These are phyloP conservation scores for Tretioscincus oriximinensis DNA, from an alignment of 2,113 vertebrate genomes.

Conservation along the genomic window DNA sequence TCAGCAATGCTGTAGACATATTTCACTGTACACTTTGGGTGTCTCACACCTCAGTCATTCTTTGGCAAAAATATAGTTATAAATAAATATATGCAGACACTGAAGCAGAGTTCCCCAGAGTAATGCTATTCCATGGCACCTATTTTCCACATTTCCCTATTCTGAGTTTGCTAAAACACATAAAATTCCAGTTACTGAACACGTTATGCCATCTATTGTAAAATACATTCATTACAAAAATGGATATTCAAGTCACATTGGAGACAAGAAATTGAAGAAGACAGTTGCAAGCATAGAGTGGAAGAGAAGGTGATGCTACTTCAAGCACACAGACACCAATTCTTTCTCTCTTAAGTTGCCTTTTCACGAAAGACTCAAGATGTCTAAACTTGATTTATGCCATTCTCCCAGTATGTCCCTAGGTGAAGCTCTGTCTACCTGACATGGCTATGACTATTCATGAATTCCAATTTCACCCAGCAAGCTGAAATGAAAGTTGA, in stretches of 20 bases:
- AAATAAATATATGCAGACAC: not conserved
- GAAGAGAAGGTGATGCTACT: not conserved
- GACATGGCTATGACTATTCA: constrained; percentile 13
- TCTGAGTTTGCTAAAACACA: not conserved
- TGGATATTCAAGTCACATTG: not conserved
- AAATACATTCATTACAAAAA: not conserved
- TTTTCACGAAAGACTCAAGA: not conserved
- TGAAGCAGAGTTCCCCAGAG: not conserved
- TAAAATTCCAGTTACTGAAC: not conserved
- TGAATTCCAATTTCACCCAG: not conserved
- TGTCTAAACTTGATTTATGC: constrained; percentile 16
- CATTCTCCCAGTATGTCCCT: constrained; percentile 21
- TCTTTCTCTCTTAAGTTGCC: not conserved
- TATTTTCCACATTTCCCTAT: constrained; percentile 1
- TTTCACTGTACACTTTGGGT: not conserved
- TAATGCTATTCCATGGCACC: not conserved
- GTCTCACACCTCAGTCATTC: not conserved
- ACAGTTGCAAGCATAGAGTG: not conserved
- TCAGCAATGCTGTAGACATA: not conserved
- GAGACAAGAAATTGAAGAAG: constrained; percentile 6
- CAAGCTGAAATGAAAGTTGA: constrained; percentile 25
- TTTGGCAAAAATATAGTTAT: not conserved
- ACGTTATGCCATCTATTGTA: not conserved
- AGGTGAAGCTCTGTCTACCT: not conserved
- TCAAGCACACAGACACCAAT: not conserved